A percentile compares a stretch with the other conserved stretches of the same genome.
Conservation (phyloP, 2,888 invertebrate species). For the Leptopilina myrica region DNA sequence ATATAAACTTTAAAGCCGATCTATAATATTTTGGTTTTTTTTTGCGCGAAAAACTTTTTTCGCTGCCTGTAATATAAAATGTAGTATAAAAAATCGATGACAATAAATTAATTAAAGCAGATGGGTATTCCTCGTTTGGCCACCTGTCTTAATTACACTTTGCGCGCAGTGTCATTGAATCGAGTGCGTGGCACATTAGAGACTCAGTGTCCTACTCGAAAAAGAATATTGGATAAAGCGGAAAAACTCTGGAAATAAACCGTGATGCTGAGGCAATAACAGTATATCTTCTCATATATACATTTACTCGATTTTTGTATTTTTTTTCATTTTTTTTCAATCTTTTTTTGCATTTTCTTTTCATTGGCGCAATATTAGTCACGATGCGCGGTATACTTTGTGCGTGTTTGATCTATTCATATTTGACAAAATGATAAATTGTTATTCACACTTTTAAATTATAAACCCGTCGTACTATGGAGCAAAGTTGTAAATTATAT, state of each 20-base stretch:
- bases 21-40: background rate
- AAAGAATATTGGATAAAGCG: constrained; percentile 14
- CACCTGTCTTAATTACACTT: constrained; percentile 31
- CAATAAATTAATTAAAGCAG: constrained; percentile 29
- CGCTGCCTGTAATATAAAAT: background rate
- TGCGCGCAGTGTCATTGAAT: constrained; percentile 15
- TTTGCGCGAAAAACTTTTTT: background rate
- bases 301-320: constrained; percentile 11
- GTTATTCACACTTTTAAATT: background rate
- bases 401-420: background rate
- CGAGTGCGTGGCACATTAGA: constrained; percentile 22
- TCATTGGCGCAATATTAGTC: constrained; percentile 19
- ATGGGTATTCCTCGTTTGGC: constrained; percentile 16
- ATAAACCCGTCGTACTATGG: background rate
- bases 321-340: background rate
- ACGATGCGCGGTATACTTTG: background rate
- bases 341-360: background rate
- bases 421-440: constrained; percentile 28
- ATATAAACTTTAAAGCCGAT: too few relatives aligned
- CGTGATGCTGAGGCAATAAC: background rate
- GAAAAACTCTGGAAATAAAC: constrained; percentile 31
- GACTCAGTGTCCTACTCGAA: background rate
- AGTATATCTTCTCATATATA: constrained; percentile 24
- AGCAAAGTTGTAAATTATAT: background rate
- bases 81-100: constrained; percentile 13